These are phyloP conservation scores for Dendrolimus kikuchii DNA, from an alignment of 1,140 invertebrate genomes.

Conservation along the genomic window DNA sequence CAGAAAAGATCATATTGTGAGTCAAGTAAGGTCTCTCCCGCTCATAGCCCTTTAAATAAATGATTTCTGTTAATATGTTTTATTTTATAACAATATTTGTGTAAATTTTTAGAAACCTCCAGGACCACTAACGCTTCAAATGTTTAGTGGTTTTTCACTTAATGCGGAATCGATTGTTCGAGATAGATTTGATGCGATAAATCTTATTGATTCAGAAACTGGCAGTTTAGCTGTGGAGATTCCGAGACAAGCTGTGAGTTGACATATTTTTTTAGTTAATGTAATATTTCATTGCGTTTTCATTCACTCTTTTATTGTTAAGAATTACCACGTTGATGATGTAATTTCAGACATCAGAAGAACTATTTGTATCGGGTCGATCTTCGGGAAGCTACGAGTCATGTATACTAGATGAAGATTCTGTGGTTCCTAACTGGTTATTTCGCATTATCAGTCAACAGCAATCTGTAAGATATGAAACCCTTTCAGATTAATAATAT, in stretches of 20 bases:
- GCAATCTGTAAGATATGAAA: conserved; percentile 29
- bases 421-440: conserved; percentile 50
- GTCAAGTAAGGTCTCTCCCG: conserved; percentile 11
- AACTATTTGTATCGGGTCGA: conserved; percentile 47
- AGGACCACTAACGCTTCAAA: conserved; percentile 34
- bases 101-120: conserved; percentile 21
- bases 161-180: conserved; percentile 27
- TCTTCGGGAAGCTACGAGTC: conserved; percentile 53
- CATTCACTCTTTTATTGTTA: not conserved
- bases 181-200: conserved; percentile 38
- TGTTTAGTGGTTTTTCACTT: conserved; percentile 53
- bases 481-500: not conserved
- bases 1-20: conserved; percentile 28
- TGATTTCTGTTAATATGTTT: too few species aligned
- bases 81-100: not conserved
- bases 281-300: not conserved
- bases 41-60: too few species aligned
- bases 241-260: conserved; percentile 41
- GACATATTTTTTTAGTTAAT: not conserved
- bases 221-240: conserved; percentile 29
- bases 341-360: conserved; percentile 45
- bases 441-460: conserved; percentile 50
- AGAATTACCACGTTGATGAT: conserved; percentile 4
- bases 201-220: conserved; percentile 46
- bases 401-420: conserved; percentile 46